Percentiles rank a stretch among this genome's conserved stretches.
Evolutionary conservation across 2,113 vertebrate genomes (phyloP).

Genomic region (Rhabdornis inornatus): DNA sequence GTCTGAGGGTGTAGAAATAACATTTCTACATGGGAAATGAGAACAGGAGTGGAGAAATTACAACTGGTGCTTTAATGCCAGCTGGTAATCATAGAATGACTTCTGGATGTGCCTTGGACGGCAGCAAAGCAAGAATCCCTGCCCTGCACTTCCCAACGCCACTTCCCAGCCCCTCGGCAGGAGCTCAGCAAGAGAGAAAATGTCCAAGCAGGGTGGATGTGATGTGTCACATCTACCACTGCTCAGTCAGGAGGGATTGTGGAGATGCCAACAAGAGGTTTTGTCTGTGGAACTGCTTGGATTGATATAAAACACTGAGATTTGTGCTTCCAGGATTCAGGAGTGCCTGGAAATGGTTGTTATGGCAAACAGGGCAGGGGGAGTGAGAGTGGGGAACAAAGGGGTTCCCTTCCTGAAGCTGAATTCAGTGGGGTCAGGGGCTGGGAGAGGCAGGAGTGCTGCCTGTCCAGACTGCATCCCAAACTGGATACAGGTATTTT

Average conservation of each 20-base stretch:
- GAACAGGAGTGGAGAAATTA: background rate
- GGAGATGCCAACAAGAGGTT: conserved; percentile 31
- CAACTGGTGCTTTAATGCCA: background rate
- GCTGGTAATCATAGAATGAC: background rate
- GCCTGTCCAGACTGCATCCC: background rate
- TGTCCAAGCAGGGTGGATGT: background rate
- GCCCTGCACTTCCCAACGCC: background rate
- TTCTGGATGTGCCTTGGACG: background rate
- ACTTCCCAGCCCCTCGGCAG: accelerated
- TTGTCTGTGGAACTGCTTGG: conserved; percentile 64
- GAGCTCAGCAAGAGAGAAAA: background rate
- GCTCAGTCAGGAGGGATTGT: background rate
- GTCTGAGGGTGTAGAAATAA: background rate
- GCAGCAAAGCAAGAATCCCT: background rate
- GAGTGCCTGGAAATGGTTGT: conserved; percentile 69
- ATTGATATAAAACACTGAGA: conserved; percentile 49
- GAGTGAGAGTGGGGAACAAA: conserved; percentile 5
- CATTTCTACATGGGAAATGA: background rate
- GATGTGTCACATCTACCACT: background rate
- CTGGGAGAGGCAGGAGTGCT: background rate
- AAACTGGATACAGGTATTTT: background rate
- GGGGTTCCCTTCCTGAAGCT: background rate
- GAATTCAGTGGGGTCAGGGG: background rate
- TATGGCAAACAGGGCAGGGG: conserved; percentile 51
- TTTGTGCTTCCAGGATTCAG: conserved; percentile 21